Evolutionary conservation across 1,140 invertebrate genomes (phyloP), one percentile per base, ranked within the genome.

Genomic region (Anagrus nilaparvatae): DNA sequence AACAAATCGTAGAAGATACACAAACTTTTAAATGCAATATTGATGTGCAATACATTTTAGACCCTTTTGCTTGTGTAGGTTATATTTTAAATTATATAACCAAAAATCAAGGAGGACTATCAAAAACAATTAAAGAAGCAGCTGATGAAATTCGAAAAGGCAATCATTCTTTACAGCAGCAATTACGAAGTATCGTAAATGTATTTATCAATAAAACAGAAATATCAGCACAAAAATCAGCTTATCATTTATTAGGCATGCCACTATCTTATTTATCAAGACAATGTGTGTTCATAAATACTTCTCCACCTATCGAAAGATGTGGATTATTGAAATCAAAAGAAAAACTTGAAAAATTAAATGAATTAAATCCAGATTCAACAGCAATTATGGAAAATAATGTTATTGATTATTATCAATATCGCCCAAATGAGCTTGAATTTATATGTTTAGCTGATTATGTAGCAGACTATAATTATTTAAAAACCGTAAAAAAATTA

Each of bases 11-110:
- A n/a, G n/a, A n/a, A n/a, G n/a, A n/a, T n/a, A n/a, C n/a, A n/a
- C n/a, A n/a, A n/a, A n/a, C n/a, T n/a, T n/a, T 33, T 6, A 30
- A 43, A 37, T 33, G 40, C 17, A 44, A 44, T 21, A 48, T 48
- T 30, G 46, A 43, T 47, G 30, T 43, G 34, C 35, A 38, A 27
- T 38, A 18, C 21, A 40, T 40, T n/a, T 23, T 40, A 31, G 38
- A 40, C 30, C 19, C 28, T n/a, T 40, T 20, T 12, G 38, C 38
- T 30, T 30, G 27, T 14, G 21, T 40, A 19, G 18, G 28, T 21
- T 40, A 31, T n/a, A 21, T 30, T 14, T 20, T 40, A 7, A 40
- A 40, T 31, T 40, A 40, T 8, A 40, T 40, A 30, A 19, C 5
- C 10, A 40, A 40, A 40, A 40, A 28, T 40, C 38, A 40, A 40